These are phyloP conservation scores for Pocillopora verrucosa DNA, from an alignment of 64 coral and sea anemone genomes.

Conservation along the genomic window DNA sequence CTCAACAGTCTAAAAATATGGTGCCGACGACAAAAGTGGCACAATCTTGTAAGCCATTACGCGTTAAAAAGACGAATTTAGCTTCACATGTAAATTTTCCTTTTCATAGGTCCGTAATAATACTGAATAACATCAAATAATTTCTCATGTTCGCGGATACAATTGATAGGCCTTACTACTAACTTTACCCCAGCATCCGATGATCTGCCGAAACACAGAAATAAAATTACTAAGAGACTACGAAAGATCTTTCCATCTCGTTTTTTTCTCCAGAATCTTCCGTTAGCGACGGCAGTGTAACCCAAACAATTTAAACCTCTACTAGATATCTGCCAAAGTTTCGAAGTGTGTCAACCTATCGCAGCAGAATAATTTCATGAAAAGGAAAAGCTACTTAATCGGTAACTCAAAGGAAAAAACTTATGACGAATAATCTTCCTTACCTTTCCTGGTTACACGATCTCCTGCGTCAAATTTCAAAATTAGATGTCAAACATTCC, in stretches of 20 bases:
- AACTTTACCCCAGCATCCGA: neutral
- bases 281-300: slow-evolving; percentile 10
- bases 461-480: slow-evolving; percentile 14
- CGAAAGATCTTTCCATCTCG: neutral
- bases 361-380: neutral
- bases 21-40: too few relatives aligned
- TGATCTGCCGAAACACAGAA: neutral
- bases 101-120: too few relatives aligned
- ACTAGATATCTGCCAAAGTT: neutral
- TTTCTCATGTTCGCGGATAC: too few relatives aligned
- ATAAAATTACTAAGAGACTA: neutral
- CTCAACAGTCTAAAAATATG: too few relatives aligned
- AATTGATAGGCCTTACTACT: neutral
- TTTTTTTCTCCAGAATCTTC: neutral
- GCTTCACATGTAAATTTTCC: too few relatives aligned
- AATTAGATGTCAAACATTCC: slow-evolving; percentile 20
- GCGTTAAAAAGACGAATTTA: too few relatives aligned
- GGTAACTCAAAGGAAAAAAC: neutral
- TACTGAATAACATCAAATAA: too few relatives aligned
- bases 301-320: neutral
- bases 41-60: too few relatives aligned
- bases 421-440: neutral
- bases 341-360: too few relatives aligned
- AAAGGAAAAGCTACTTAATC: neutral
- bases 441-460: slow-evolving; percentile 16